phyloP scores from a whole-genome alignment of 2,888 invertebrate genomes.

The Drosophila emarginata region DNA sequence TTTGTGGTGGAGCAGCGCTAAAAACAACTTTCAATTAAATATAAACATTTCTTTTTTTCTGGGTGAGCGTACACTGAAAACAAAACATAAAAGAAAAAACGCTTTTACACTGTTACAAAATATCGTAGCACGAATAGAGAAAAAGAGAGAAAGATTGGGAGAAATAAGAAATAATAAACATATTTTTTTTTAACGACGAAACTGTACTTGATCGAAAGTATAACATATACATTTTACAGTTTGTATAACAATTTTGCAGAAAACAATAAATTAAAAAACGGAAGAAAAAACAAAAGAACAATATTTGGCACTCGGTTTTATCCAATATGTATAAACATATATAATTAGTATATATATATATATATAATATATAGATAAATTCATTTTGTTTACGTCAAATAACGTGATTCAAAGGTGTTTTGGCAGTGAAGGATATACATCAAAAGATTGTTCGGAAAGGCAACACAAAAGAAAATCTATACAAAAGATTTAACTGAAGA shows the following conservation, averaged over 20 bases:
- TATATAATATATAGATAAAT: conserved; percentile 1
- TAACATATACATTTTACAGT: conserved; percentile 16
- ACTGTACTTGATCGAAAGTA: not conserved
- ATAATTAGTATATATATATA: not conserved
- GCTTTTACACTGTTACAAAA: conserved; percentile 76
- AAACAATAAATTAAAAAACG: conserved; percentile 25
- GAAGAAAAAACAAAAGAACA: not conserved
- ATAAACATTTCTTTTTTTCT: conserved; percentile 32
- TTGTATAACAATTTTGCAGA: conserved; percentile 26
- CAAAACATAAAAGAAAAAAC: conserved; percentile 65
- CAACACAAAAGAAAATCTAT: not conserved
- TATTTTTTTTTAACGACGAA: not conserved
- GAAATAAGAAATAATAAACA: conserved; percentile 2
- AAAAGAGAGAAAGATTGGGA: conserved; percentile 9
- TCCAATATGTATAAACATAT: not conserved
- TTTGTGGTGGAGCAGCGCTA: conserved; percentile 64
- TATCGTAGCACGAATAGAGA: conserved; percentile 14
- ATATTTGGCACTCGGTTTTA: conserved; percentile 14
- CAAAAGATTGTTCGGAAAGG: not conserved
- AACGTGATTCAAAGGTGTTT: conserved; percentile 20
- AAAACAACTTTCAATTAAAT: conserved; percentile 44
- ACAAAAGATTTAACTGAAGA: not conserved
- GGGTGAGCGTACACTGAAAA: conserved; percentile 76
- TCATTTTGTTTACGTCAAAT: not conserved
- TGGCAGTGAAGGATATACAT: conserved; percentile 4